Conservation (phyloP, 2,113 vertebrate genomes). For the Embiotoca jacksoni region DNA sequence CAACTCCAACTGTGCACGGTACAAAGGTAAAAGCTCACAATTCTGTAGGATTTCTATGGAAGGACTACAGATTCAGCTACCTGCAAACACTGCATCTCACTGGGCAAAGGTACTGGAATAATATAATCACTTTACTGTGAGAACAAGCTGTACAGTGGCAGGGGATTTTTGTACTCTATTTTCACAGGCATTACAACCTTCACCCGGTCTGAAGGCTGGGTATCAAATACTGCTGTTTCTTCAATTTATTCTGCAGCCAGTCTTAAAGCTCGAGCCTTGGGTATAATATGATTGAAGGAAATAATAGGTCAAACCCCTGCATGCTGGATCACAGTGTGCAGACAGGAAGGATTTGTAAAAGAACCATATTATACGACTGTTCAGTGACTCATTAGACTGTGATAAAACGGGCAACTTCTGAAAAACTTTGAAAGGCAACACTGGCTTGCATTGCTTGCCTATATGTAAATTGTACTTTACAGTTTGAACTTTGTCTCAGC, state of each 20-base stretch:
- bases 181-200: not conserved
- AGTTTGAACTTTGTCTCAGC: not conserved
- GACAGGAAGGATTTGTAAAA: conserved; percentile 30
- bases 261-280: conserved; percentile 39
- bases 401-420: not conserved
- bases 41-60: too few relatives aligned
- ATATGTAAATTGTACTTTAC: not conserved
- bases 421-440: conserved; percentile 26
- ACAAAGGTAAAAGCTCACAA: too few relatives aligned
- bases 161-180: not conserved
- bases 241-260: conserved; percentile 14
- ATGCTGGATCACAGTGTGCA: conserved; percentile 28
- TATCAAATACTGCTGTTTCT: conserved; percentile 16
- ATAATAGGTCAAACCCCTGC: conserved; percentile 38
- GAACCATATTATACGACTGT: conserved; percentile 5
- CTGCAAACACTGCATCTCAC: too few relatives aligned
- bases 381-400: conserved; percentile 27
- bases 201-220: not conserved
- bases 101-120: not conserved
- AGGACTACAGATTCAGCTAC: too few relatives aligned
- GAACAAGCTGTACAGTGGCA: not conserved
- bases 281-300: conserved; percentile 39
- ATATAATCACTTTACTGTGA: not conserved
- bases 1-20: too few relatives aligned
- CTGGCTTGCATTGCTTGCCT: not conserved